Base-by-base conservation (phyloP, 2,888 invertebrate species). In the Caenorhabditis macrosperma region DNA sequence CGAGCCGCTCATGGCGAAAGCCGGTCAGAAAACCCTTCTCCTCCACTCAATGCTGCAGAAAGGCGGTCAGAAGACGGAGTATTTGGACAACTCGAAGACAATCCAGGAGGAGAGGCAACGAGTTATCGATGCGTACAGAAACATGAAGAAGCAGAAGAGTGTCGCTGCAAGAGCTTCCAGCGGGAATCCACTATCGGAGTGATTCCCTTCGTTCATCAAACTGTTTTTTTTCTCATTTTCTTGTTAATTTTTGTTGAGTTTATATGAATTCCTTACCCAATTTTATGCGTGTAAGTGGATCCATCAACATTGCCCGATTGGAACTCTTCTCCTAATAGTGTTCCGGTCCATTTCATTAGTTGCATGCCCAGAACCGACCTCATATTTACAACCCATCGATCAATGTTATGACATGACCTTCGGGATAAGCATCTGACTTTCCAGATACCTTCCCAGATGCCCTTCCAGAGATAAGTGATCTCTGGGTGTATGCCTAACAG, bases 51-150 rank as follows among this genome's bases (percentile, higher is more conserved):
- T 88, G 60, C 61, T 88, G 30, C 60, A 78, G 24, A 82, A 81
- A 38, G 64, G 68, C 12, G 52, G 61, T 0, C 60, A 78, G 44
- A 72, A 76, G 38, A 78, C 81, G 1, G 64, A 71, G 46, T 82
- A 78, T 50, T 26, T 77, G 72, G 74, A 82, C n/a, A 55, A 63
- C 61, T 59, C 59, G 26, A 57, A 54, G 26, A 61, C 55, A 35
- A 78, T 76, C 33, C 69, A 78, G 24, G 82, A 52, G 20, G 88
- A 88, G 59, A 80, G 88, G 9, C 82, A 81, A 48, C 50, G 84
- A 50, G 84, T 86, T 26, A 87, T 88, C 57, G 86, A 87, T 24
- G 85, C 85, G 12, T 87, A 88, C 61, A 75, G 88, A 20, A 52
- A 84, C 7, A 71, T 86, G 54, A 88, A 88, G 63, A 86, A 80